Evolutionary conservation across 1,140 invertebrate genomes (phyloP), one percentile per base, ranked within the genome.

Genomic region (Cepaea nemoralis): DNA sequence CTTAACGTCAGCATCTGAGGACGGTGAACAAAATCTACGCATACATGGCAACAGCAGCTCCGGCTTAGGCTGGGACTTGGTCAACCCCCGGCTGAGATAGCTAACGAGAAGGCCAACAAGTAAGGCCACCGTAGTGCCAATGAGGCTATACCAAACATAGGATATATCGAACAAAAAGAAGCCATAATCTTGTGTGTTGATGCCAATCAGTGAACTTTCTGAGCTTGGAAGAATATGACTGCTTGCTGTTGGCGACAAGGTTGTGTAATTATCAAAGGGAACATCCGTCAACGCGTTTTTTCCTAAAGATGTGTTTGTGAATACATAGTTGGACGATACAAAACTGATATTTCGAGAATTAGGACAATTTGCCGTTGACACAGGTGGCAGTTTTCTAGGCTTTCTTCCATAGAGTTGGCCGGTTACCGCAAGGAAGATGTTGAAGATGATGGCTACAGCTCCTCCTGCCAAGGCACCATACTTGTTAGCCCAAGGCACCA

Each of bases 401-500:
- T 63, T 63, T n/a, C 16, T 66, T 42, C 75, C 75, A 33, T 77
- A 45, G 0, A 66, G 27, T 50, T 77, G 48, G 0, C 55, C 55
- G n/a, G 22, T 22, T 31, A 77, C 14, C 1, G 75, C 59, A 45
- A 77, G 40, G 16, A 31, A 63, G 33, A 77, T 6, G 35, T 63
- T 77, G 31, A 77, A 77, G n/a, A 45, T 10, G 33, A 81, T 19
- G 0, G 67, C 35, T 8, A 73, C 16, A 0, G 31, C 31, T 22
- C 6, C 69, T n/a, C 67, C 78, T 19, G 42, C 31, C 24, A 73
- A 14, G 27, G 48, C 48, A 0, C 66, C 67, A 35, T 81, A 73
- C 31, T 67, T 50, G 40, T 80, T 89, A 94, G 94, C 94, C 96
- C 0, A 97, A 92, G 0, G 95, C 94, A 1, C 95, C 96, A 85